Base-by-base conservation (phyloP, 2,113 vertebrate genomes). In the Tragelaphus imberbis region DNA sequence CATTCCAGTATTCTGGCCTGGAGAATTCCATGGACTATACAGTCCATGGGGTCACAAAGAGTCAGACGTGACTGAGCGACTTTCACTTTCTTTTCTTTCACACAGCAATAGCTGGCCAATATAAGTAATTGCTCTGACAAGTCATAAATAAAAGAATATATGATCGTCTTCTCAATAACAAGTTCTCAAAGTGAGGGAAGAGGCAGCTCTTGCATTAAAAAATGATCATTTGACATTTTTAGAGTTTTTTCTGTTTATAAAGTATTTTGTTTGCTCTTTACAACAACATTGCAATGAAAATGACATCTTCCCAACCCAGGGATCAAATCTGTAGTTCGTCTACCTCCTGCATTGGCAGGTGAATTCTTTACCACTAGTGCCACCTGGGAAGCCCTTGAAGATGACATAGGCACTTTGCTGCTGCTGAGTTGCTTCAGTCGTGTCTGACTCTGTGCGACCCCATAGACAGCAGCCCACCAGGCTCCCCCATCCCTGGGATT, bases 371-470 rank as follows among this genome's bases (percentile, higher is more conserved):
- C 36, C 71, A 25, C 21, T 13, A 44, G 11, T 0, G 1, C 36
- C 2, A 25, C 71, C 36, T 75, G 71, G 68, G 19, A 36, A 36
- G 19, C n/a, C n/a, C 65, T 71, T 36, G n/a, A 71, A 71, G n/a
- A 71, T 3, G 2, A 36, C 65, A 71, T 11, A 36, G n/a, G n/a
- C 11, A 12, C n/a, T 36, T 23, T 71, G 59, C 59, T 63, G 28
- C 28, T 63, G 28, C 28, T 63, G 0, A 30, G 28, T 63, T 6
- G 0, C 13, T 6, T 30, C 59, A 61, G 59, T 30, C 13, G 0
- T 30, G 12, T 6, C 59, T 0, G 1, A 30, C 12, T 30, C 59
- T 30, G 27, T 30, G 59, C 0, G 2, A 30, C 28, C 12, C 5
- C 13, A 30, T 6, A 61, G 59, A 61, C 1, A 5, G 27, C 59